phyloP scores from a whole-genome alignment of 2,113 vertebrate genomes.

The Thoracochromis brauschi region DNA sequence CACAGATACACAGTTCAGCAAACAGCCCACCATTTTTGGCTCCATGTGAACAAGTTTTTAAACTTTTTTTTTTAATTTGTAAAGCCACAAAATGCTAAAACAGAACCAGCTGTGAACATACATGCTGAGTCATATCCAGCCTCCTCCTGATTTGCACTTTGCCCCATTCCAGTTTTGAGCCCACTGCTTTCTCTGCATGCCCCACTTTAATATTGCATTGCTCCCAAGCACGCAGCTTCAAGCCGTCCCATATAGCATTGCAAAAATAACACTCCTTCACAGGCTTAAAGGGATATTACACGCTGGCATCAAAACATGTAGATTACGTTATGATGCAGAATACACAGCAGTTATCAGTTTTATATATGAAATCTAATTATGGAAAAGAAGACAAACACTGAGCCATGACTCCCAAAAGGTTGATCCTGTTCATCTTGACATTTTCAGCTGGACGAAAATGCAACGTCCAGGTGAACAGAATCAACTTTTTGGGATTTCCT shows the following conservation, averaged over 20 bases:
- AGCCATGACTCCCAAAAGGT: neutral
- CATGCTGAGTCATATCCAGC: constrained; percentile 23
- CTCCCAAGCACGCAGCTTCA: constrained; percentile 26
- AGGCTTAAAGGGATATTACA: constrained; percentile 49
- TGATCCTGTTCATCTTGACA: neutral
- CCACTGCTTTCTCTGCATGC: constrained; percentile 14
- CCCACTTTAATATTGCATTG: constrained; percentile 50
- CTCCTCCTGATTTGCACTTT: constrained; percentile 6
- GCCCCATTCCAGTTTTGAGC: constrained; percentile 11
- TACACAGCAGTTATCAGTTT: neutral
- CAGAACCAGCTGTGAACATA: neutral
- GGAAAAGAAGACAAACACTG: neutral
- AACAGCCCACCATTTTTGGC: neutral
- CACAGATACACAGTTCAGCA: constrained; percentile 35
- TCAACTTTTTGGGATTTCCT: neutral
- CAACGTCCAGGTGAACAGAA: neutral
- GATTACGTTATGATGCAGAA: neutral
- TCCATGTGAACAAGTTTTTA: neutral
- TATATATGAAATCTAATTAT: neutral
- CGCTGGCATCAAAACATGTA: neutral
- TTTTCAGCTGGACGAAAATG: neutral
- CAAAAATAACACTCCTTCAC: neutral
- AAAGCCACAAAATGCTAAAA: neutral
- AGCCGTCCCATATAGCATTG: constrained; percentile 34
- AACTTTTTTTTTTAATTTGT: fast-evolving